Evolutionary conservation across 1,140 invertebrate genomes (phyloP).

Genomic region (Gerris buenoi): DNA sequence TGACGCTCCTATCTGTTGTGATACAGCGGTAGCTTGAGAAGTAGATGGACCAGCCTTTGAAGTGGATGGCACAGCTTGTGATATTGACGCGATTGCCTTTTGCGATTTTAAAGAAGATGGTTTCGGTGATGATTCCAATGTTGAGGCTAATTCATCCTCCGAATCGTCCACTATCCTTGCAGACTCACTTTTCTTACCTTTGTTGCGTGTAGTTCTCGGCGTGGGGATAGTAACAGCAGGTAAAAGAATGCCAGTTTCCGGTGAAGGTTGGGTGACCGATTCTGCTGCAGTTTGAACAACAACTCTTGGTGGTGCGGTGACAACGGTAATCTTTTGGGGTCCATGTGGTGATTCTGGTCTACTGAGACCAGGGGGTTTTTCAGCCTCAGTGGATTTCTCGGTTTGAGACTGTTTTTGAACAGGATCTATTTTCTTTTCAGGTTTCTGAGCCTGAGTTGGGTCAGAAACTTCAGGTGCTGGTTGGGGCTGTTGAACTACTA

Average conservation of each 20-base stretch:
- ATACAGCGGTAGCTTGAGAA: not conserved
- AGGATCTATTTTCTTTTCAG: not conserved
- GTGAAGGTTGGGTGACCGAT: not conserved
- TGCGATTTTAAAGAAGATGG: no score
- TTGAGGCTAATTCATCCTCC: conserved; percentile 14
- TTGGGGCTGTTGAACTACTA: no score
- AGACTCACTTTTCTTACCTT: conserved; percentile 7
- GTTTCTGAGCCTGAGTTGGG: no score
- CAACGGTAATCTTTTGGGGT: conserved; percentile 9
- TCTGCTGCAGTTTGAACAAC: not conserved
- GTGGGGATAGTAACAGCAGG: conserved; percentile 4
- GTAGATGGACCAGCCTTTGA: not conserved
- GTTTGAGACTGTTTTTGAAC: not conserved
- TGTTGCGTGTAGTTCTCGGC: conserved; percentile 13
- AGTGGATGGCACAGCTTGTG: not conserved
- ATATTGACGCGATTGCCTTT: not conserved
- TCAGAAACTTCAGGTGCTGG: no score
- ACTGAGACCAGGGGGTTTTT: not conserved
- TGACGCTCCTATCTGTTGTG: not conserved
- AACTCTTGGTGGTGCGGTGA: conserved; percentile 12
- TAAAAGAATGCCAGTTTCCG: not conserved
- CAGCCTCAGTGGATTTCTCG: no score
- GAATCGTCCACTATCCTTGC: conserved; percentile 14
- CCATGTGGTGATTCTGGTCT: not conserved
- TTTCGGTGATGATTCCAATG: not conserved